Conservation (phyloP, 2,113 vertebrate genomes). For the Nansenia antarctica region DNA sequence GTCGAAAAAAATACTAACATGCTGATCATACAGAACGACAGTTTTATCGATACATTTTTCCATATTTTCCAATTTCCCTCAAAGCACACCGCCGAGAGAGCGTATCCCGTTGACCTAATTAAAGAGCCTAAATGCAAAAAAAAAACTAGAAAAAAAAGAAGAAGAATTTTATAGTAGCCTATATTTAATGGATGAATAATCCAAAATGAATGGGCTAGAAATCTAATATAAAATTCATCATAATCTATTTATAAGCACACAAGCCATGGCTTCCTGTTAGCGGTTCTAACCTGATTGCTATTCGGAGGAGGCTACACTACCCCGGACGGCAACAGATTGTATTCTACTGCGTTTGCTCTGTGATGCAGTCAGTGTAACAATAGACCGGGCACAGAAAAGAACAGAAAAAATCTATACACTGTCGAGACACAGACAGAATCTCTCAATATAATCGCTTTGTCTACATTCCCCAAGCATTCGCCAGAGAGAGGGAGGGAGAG, state of each 20-base stretch:
- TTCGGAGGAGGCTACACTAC: not conserved
- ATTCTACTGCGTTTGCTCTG: not conserved
- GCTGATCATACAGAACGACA: not conserved
- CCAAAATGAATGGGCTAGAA: not conserved
- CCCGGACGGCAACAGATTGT: not conserved
- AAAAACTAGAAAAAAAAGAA: no score
- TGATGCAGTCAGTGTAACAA: not conserved
- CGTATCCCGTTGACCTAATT: not conserved
- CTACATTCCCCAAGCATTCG: constrained; percentile 1
- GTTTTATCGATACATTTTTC: not conserved
- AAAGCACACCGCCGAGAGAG: not conserved
- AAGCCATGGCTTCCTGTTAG: not conserved
- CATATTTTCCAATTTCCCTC: constrained; percentile 3
- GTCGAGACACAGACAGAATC: not conserved
- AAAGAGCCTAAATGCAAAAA: not conserved
- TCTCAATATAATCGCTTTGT: not conserved
- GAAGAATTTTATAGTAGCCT: no score
- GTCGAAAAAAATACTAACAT: no score
- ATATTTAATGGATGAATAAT: not conserved
- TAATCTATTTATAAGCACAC: not conserved
- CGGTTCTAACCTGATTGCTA: not conserved
- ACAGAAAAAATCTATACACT: constrained; percentile 10
- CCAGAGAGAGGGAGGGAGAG: not conserved
- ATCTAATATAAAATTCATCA: not conserved
- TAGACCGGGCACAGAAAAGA: not conserved